Conservation (phyloP, 2,113 vertebrate genomes). For the Hucho hucho region DNA sequence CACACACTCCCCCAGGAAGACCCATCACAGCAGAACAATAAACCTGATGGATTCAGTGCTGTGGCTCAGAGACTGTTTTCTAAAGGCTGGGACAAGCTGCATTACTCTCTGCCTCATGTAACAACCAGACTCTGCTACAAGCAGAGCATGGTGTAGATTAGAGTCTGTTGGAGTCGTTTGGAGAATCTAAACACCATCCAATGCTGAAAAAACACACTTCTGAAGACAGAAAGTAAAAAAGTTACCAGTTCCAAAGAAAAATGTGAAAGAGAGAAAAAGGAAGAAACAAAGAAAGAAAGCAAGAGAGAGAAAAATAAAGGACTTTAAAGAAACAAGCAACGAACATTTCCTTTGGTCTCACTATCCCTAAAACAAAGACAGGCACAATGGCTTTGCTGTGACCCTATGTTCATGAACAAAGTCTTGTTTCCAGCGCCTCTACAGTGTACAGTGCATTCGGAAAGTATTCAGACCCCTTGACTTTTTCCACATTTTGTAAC, state of each 20-base stretch:
- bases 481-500: too few relatives aligned
- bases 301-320: background rate
- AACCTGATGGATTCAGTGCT: slow-evolving; percentile 2
- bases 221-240: background rate
- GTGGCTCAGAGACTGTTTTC: background rate
- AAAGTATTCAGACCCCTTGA: too few relatives aligned
- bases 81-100: background rate
- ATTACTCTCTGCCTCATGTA: background rate
- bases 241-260: background rate
- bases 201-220: background rate
- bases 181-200: background rate
- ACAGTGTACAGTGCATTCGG: too few relatives aligned
- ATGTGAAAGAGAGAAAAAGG: background rate
- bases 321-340: too few relatives aligned
- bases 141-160: background rate
- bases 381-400: background rate
- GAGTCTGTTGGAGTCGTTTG: background rate
- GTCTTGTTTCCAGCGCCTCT: background rate
- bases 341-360: too few relatives aligned
- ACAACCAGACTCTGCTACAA: background rate
- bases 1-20: too few relatives aligned
- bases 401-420: background rate
- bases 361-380: background rate
- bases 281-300: background rate
- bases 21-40: background rate